phyloP scores from a whole-genome alignment of 1,140 invertebrate genomes.

The Bombus waltoni region DNA sequence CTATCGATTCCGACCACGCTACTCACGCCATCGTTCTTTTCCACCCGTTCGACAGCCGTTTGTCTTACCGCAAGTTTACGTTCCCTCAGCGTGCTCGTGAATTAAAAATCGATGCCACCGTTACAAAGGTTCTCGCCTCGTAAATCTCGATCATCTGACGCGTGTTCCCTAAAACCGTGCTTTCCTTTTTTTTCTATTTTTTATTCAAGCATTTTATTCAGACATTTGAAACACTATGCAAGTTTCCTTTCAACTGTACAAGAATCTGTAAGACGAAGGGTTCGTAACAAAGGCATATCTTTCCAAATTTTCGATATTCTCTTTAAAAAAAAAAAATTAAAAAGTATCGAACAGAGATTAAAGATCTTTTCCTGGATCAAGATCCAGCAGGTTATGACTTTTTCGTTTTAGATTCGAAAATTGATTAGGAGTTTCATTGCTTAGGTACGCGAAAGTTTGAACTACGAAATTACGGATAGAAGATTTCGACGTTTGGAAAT shows the following conservation, averaged over 20 bases:
- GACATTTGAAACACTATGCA: too few relatives aligned
- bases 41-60: neutral
- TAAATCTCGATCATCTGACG: slow-evolving; percentile 10
- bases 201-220: too few relatives aligned
- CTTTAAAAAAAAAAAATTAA: too few relatives aligned
- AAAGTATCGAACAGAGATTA: too few relatives aligned
- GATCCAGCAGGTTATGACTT: neutral
- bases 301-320: too few relatives aligned
- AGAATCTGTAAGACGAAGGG: too few relatives aligned
- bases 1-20: slow-evolving; percentile 5
- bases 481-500: neutral
- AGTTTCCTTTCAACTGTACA: too few relatives aligned
- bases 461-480: neutral
- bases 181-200: too few relatives aligned
- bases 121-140: slow-evolving; percentile 8
- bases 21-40: neutral
- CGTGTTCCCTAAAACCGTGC: neutral
- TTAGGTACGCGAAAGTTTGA: neutral
- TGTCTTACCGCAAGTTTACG: slow-evolving; percentile 15
- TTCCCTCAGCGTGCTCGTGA: slow-evolving; percentile 30
- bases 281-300: too few relatives aligned
- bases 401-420: neutral
- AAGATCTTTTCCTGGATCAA: neutral
- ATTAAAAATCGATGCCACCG: slow-evolving; percentile 31
- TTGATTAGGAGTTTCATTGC: neutral